phyloP scores from a whole-genome alignment of 2,888 invertebrate species.

The Harpalus rufipes region DNA sequence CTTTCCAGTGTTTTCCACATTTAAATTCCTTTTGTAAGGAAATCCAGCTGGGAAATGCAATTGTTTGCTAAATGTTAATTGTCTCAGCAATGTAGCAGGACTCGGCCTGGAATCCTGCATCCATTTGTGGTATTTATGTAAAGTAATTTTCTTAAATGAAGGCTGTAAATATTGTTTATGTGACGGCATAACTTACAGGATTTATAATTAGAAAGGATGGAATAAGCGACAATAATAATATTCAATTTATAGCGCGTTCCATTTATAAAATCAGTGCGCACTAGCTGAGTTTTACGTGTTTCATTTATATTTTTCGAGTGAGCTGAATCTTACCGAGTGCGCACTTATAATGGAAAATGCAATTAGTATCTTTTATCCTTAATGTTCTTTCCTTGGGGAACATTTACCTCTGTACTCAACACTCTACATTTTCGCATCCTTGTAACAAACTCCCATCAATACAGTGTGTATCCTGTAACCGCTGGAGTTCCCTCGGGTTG shows the following conservation, averaged over 20 bases:
- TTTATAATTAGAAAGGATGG: background rate
- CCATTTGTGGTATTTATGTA: conserved; percentile 2
- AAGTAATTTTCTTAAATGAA: background rate
- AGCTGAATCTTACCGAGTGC: too few relatives aligned
- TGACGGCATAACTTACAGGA: background rate
- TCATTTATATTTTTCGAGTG: too few relatives aligned
- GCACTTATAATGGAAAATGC: too few relatives aligned
- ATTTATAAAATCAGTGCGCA: too few relatives aligned
- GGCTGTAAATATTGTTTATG: conserved; percentile 5
- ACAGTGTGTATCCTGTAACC: too few relatives aligned
- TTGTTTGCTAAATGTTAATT: conserved; percentile 34
- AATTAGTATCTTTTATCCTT: too few relatives aligned
- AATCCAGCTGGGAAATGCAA: background rate
- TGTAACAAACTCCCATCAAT: too few relatives aligned
- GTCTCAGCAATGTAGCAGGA: background rate
- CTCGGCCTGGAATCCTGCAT: background rate
- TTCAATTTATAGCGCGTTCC: too few relatives aligned
- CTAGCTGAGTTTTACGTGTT: too few relatives aligned
- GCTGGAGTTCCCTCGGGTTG: background rate
- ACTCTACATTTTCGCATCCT: too few relatives aligned
- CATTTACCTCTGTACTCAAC: too few relatives aligned
- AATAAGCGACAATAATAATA: background rate
- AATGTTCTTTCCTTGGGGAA: too few relatives aligned
- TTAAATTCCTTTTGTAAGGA: conserved; percentile 1
- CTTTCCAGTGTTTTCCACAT: conserved; percentile 1